Conservation (phyloP, 2,888 invertebrate genomes). For the Deilephila elpenor region DNA sequence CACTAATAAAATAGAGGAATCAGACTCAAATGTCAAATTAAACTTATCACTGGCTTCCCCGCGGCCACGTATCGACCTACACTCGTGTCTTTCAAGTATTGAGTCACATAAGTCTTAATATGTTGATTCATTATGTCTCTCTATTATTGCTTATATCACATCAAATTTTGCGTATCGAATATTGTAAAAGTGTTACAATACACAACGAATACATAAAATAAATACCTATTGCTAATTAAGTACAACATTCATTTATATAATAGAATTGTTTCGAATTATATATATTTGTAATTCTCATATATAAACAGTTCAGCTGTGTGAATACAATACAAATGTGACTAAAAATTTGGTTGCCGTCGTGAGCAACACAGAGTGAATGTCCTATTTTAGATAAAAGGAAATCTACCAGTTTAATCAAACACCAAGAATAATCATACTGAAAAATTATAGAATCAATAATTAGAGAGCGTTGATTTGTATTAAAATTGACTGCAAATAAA, state of each 20-base stretch:
- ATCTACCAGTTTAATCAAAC: not conserved
- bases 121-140: constrained; percentile 71
- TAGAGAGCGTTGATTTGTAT: constrained; percentile 73
- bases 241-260: constrained; percentile 68
- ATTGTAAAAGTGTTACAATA: constrained; percentile 75
- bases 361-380: constrained; percentile 12
- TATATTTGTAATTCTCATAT: constrained; percentile 47
- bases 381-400: not conserved
- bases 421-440: constrained; percentile 10
- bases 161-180: constrained; percentile 72
- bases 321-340: constrained; percentile 50
- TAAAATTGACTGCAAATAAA: constrained; percentile 63
- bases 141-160: constrained; percentile 84
- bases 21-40: constrained; percentile 77
- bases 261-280: constrained; percentile 56
- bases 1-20: constrained; percentile 82
- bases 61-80: constrained; percentile 47
- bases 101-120: constrained; percentile 66
- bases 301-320: constrained; percentile 69
- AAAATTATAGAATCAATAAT: constrained; percentile 35
- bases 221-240: constrained; percentile 82
- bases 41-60: constrained; percentile 68
- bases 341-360: not conserved
- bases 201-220: constrained; percentile 75
- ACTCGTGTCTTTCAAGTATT: constrained; percentile 62